Evolutionary conservation across 2,113 vertebrate genomes (phyloP).

Genomic region (Albula glossodonta): DNA sequence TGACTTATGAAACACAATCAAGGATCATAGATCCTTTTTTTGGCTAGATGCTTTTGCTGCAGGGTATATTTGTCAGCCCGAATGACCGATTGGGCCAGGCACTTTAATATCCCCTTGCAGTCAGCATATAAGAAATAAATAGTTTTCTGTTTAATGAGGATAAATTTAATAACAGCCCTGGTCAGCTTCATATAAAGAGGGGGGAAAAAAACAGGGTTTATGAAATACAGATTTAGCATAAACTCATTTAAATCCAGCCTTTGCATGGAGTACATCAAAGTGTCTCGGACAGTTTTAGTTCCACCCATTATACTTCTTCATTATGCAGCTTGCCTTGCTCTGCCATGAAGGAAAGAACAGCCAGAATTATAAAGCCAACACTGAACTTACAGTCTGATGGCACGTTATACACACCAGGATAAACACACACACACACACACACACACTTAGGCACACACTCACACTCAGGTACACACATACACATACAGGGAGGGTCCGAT

Average conservation of each 20-base stretch:
- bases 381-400: neutral
- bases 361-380: neutral
- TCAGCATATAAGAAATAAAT: slow-evolving; percentile 10
- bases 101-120: slow-evolving; percentile 20
- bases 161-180: slow-evolving; percentile 23
- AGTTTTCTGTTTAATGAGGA: slow-evolving; percentile 24
- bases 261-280: slow-evolving; percentile 11
- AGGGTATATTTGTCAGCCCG: slow-evolving; percentile 8
- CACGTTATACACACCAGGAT: slow-evolving; percentile 3
- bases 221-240: slow-evolving; percentile 22
- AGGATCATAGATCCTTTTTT: slow-evolving; percentile 12
- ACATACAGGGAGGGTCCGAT: neutral
- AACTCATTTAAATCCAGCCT: slow-evolving; percentile 21
- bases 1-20: slow-evolving; percentile 19
- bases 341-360: slow-evolving; percentile 3
- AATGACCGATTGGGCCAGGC: slow-evolving; percentile 7
- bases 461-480: neutral
- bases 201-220: neutral
- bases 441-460: neutral
- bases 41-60: slow-evolving; percentile 8
- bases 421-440: neutral
- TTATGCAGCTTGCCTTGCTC: neutral
- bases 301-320: slow-evolving; percentile 1
- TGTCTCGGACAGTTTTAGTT: neutral
- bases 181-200: slow-evolving; percentile 9